Conservation (phyloP, 2,113 vertebrate species). For the Guaruba guarouba region DNA sequence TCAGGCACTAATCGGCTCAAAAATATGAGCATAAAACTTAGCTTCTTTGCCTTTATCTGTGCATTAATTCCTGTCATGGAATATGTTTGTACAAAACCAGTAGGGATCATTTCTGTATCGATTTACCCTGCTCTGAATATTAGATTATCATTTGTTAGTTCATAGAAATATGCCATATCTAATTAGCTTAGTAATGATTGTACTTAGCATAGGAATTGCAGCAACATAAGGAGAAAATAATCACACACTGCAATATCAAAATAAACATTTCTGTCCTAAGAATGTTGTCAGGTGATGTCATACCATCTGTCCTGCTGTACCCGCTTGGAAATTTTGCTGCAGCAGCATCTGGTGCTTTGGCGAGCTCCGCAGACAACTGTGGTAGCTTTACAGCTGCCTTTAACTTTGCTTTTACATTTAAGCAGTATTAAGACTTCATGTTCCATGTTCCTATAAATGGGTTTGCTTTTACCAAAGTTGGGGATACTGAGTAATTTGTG, state of each 20-base stretch:
- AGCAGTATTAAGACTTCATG: slow-evolving; percentile 16
- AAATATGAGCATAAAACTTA: neutral
- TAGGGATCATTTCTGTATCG: neutral
- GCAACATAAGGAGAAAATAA: slow-evolving; percentile 67
- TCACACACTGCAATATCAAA: slow-evolving; percentile 34
- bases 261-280: slow-evolving; percentile 48
- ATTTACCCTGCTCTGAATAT: neutral
- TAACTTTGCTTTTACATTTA: slow-evolving; percentile 6
- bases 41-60: neutral
- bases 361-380: slow-evolving; percentile 16
- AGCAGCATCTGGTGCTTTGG: slow-evolving; percentile 54
- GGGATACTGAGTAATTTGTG: neutral
- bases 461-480: neutral
- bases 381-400: slow-evolving; percentile 53
- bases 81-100: neutral
- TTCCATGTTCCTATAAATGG: neutral
- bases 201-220: slow-evolving; percentile 56
- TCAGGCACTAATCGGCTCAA: neutral
- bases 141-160: neutral
- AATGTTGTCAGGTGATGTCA: slow-evolving; percentile 44
- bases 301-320: slow-evolving; percentile 25
- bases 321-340: slow-evolving; percentile 25
- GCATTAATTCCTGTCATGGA: neutral
- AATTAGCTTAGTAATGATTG: slow-evolving; percentile 50
- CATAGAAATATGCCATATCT: neutral